Percentiles rank a stretch among this genome's conserved stretches.
phyloP scores from a whole-genome alignment of 2,113 vertebrate genomes.

The Pitta sordida region DNA sequence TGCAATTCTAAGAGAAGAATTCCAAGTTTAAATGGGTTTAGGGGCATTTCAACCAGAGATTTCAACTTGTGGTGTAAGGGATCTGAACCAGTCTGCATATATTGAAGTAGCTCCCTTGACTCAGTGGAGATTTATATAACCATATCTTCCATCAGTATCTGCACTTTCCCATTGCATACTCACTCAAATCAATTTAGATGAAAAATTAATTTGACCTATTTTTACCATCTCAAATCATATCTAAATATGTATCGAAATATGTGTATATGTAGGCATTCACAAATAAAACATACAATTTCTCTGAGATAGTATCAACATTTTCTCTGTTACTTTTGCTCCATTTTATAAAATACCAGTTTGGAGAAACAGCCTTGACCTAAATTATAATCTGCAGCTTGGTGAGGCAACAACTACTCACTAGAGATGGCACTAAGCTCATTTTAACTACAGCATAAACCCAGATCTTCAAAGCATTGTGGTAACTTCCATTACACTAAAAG shows the following conservation, averaged over 20 bases:
- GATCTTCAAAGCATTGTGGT: not conserved
- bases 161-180: not conserved
- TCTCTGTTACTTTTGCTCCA: not conserved
- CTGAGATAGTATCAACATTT: not conserved
- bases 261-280: not conserved
- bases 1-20: not conserved
- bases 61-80: not conserved
- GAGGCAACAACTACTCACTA: not conserved
- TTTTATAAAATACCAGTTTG: not conserved
- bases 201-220: slow-evolving; percentile 29
- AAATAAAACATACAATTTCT: not conserved
- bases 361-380: not conserved
- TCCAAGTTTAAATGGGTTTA: not conserved
- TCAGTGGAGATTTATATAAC: slow-evolving; percentile 3
- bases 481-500: slow-evolving; percentile 41
- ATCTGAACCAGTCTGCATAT: not conserved
- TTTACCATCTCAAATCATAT: not conserved
- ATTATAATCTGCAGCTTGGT: not conserved
- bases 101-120: not conserved
- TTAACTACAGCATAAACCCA: not conserved
- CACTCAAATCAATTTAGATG: not conserved
- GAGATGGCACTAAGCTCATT: slow-evolving; percentile 15
- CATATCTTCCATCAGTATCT: not conserved
- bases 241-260: not conserved
- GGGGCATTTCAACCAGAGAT: not conserved